Evolutionary conservation across 1,140 invertebrate genomes (phyloP), one percentile per base, ranked within the genome.

Genomic region (Megathymus violae): DNA sequence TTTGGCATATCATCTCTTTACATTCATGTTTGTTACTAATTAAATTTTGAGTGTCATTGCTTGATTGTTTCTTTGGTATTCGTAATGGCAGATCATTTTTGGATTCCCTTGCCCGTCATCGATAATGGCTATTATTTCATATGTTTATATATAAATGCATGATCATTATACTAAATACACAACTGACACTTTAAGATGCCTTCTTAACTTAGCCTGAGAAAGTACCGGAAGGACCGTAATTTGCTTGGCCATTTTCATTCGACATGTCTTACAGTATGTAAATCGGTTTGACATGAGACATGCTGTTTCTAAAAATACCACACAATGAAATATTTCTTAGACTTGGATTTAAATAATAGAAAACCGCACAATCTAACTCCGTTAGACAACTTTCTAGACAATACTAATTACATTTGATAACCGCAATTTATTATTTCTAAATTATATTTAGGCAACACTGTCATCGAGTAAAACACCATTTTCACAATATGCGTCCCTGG

Each of bases 1-100:
- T 67, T 56, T 52, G 17, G 54, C 71, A 46, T 62, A 15, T 51
- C 44, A 40, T 51, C 51, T 40, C 25, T 61, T 52, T 16, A 46
- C 15, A n/a, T n/a, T n/a, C n/a, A n/a, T n/a, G n/a, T 58, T 59
- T 62, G 31, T 34, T 31, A 54, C 46, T 60, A 51, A 16, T 38
- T 36, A 46, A 2, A 3, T 36, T 36, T 10, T 36, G 11, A 36
- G 10, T 36, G 34, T 31, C 7, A 9, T 36, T 36, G n/a, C 36
- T 62, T 60, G 10, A 31, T 59, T 46, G 36, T 61, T 46, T 46
- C 4, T 22, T 11, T 46, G 1, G 10, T 14, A 13, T 11, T 47
- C 14, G 6, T 31, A 31, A 31, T 6, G 27, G 1, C 7, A 4
- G 27, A 31, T 31, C 27, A 25, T 7, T 47, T 47, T 50, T 31